phyloP scores from a whole-genome alignment of 30 jellyfish, hydroid and myxozoan species.

The Turritopsis rubra region DNA sequence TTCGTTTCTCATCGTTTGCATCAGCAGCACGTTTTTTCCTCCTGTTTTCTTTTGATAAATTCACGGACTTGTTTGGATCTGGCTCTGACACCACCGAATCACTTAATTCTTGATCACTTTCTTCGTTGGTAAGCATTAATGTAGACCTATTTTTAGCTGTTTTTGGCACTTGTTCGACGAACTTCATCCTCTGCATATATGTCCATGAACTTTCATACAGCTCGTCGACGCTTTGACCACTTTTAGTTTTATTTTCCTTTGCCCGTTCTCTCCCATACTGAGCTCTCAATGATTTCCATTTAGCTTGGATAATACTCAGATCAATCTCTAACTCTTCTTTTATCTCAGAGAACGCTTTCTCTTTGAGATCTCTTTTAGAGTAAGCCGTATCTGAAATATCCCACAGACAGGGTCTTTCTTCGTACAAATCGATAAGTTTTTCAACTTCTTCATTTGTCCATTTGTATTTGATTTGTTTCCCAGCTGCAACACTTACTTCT shows the following conservation, averaged over 20 bases:
- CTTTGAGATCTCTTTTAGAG: no score
- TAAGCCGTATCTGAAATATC: no score
- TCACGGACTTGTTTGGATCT: no score
- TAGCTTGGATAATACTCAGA: background rate
- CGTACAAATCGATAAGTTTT: background rate
- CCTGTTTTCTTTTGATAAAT: no score
- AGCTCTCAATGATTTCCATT: background rate
- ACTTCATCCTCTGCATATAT: background rate
- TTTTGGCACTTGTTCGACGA: background rate
- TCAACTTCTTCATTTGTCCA: background rate
- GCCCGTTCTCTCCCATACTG: conserved; percentile 6
- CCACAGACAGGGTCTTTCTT: background rate
- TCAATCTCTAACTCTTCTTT: background rate
- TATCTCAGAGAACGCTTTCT: background rate
- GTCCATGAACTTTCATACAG: background rate
- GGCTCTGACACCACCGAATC: no score
- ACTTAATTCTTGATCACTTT: no score
- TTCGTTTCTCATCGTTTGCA: no score
- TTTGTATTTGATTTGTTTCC: background rate
- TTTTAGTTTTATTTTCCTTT: conserved; percentile 1
- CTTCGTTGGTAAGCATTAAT: no score
- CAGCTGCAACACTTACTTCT: background rate
- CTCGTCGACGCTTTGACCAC: background rate
- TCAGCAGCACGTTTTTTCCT: no score
- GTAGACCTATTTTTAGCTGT: background rate